phyloP scores from a whole-genome alignment of 2,113 vertebrate species.

The Okapia johnstoni region DNA sequence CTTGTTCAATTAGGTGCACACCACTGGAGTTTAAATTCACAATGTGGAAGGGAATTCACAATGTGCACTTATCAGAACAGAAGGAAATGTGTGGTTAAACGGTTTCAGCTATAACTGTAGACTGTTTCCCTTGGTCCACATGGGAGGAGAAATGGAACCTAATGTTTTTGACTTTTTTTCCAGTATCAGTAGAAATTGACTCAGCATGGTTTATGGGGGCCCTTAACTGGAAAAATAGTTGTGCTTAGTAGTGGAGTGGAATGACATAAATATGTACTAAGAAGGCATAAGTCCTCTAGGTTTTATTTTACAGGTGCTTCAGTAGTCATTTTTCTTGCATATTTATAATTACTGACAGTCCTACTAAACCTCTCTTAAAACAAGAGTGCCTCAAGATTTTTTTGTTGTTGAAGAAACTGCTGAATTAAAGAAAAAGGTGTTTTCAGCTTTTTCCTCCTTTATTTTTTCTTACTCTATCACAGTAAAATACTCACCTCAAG shows the following conservation, averaged over 20 bases:
- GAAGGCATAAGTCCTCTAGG: not conserved
- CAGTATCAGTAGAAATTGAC: conserved; percentile 56
- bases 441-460: conserved; percentile 21
- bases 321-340: conserved; percentile 27
- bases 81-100: conserved; percentile 95
- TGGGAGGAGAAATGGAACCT: conserved; percentile 61
- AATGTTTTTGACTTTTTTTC: conserved; percentile 36
- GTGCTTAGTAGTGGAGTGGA: not conserved
- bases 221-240: conserved; percentile 55
- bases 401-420: conserved; percentile 23
- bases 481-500: not conserved
- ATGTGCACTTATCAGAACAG: conserved; percentile 85
- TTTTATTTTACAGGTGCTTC: not conserved
- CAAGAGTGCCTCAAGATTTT: not conserved
- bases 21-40: conserved; percentile 48
- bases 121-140: conserved; percentile 83
- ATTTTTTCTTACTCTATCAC: not conserved
- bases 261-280: not conserved
- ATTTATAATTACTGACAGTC: not conserved
- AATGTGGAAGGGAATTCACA: conserved; percentile 57
- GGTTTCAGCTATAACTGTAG: conserved; percentile 80
- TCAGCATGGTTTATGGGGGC: conserved; percentile 22
- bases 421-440: not conserved
- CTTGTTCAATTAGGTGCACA: not conserved
- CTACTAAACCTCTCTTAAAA: conserved; percentile 33